Conservation (phyloP, 2,113 vertebrate genomes). For the Eleginops maclovinus region DNA sequence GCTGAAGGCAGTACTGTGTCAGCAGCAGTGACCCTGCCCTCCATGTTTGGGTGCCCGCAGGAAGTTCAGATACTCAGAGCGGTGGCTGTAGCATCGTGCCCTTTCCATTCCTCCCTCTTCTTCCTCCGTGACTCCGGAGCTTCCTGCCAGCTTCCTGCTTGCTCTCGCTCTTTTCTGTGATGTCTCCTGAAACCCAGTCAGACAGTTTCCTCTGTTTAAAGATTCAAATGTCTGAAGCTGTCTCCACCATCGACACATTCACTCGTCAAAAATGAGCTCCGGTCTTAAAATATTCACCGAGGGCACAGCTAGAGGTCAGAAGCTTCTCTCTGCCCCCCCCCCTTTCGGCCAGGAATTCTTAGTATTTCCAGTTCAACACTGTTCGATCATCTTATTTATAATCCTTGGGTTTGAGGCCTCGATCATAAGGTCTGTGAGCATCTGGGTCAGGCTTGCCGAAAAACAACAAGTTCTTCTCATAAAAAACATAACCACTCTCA, state of each 20-base stretch:
- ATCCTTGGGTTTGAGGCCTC: conserved; percentile 10
- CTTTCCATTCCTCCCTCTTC: conserved; percentile 29
- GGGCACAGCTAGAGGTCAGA: conserved; percentile 67
- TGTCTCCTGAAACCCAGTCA: conserved; percentile 62
- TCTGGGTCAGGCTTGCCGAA: conserved; percentile 11
- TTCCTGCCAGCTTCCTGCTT: conserved; percentile 59
- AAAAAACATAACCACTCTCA: not conserved
- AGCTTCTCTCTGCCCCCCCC: conserved; percentile 6
- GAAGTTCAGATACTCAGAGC: conserved; percentile 36
- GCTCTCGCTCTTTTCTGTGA: conserved; percentile 20
- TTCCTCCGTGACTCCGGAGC: conserved; percentile 33
- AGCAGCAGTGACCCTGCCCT: conserved; percentile 61
- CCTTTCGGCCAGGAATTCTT: not conserved
- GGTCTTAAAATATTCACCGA: conserved; percentile 74
- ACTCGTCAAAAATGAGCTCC: conserved; percentile 66
- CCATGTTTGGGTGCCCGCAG: conserved; percentile 24
- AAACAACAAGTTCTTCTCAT: not conserved
- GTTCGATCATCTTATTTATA: not conserved
- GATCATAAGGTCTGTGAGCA: not conserved
- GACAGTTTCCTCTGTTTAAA: conserved; percentile 76
- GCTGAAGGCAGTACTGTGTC: conserved; percentile 50
- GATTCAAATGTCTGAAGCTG: conserved; percentile 72
- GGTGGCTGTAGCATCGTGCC: not conserved
- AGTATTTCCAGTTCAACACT: not conserved
- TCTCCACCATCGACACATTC: conserved; percentile 70